Percentiles rank a stretch among this genome's conserved stretches.
These are phyloP conservation scores for Protosalanx chinensis DNA, from an alignment of 2,797 vertebrate species.

Conservation along the genomic window DNA sequence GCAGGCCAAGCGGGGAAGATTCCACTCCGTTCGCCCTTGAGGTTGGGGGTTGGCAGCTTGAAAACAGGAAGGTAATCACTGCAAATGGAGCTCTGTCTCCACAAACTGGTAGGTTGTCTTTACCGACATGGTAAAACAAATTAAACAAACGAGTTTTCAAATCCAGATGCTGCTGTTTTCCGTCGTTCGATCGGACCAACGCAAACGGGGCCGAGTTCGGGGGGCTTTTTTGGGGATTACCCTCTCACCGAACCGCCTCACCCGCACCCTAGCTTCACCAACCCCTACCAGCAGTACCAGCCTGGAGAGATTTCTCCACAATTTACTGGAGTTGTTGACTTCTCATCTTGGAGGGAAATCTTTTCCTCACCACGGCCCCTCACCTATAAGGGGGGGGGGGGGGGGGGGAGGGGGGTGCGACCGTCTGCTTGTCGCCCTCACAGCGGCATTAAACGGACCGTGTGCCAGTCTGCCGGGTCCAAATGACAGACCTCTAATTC, in stretches of 20 bases:
- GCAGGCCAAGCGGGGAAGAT: conserved; percentile 20
- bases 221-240: background rate
- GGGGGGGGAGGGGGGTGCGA: no score
- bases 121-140: background rate
- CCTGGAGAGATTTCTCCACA: no score
- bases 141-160: background rate
- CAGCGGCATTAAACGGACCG: background rate
- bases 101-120: background rate
- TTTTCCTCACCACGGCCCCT: background rate
- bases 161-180: background rate
- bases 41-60: background rate
- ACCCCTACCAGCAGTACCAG: no score
- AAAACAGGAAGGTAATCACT: background rate
- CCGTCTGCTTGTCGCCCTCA: background rate
- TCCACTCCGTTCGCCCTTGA: background rate
- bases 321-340: background rate
- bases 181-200: background rate
- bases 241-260: background rate
- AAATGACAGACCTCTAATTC: conserved; percentile 65
- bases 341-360: background rate
- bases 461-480: conserved; percentile 16
- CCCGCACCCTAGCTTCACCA: no score
- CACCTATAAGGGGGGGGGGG: background rate
- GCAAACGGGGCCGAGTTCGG: background rate
- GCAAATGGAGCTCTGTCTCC: background rate